Evolutionary conservation across 2,888 invertebrate species (phyloP).

Genomic region (Hartigia nigra): DNA sequence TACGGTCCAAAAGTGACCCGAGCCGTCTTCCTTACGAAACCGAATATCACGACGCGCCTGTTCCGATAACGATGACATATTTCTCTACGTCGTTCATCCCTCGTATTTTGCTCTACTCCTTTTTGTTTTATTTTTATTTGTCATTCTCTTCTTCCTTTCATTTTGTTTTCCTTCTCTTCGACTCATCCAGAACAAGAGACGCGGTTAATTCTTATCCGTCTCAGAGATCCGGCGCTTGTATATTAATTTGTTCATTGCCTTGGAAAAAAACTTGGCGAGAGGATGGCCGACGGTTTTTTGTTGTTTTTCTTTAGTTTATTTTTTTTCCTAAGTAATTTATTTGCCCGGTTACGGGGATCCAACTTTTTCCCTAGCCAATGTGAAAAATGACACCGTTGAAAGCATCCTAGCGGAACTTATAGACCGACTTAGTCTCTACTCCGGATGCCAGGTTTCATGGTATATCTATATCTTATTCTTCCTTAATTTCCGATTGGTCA

Average conservation of each 20-base stretch:
- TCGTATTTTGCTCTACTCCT: slow-evolving; percentile 6
- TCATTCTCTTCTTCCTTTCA: not conserved
- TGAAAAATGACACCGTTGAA: slow-evolving; percentile 49
- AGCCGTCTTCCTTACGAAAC: not conserved
- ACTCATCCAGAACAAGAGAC: not conserved
- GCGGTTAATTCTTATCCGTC: no score
- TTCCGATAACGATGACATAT: no score
- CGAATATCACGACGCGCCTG: no score
- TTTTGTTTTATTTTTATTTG: not conserved
- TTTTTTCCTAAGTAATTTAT: slow-evolving; percentile 48
- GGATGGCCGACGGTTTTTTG: slow-evolving; percentile 32
- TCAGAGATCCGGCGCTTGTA: slow-evolving; percentile 21
- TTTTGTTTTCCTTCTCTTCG: not conserved
- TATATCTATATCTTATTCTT: no score
- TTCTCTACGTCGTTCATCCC: no score
- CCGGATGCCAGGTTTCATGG: no score
- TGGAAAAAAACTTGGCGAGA: slow-evolving; percentile 26
- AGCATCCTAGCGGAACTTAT: slow-evolving; percentile 24
- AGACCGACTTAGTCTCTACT: no score
- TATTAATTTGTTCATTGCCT: slow-evolving; percentile 34
- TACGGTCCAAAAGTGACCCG: not conserved
- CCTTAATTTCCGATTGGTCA: no score
- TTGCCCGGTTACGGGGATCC: slow-evolving; percentile 47
- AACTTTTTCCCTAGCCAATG: slow-evolving; percentile 44
- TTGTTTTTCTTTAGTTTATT: no score